Percentiles rank a stretch among this genome's conserved stretches.
phyloP scores from a whole-genome alignment of 30 jellyfish, hydroid and myxozoan species.

The Nemopilema nomurai region DNA sequence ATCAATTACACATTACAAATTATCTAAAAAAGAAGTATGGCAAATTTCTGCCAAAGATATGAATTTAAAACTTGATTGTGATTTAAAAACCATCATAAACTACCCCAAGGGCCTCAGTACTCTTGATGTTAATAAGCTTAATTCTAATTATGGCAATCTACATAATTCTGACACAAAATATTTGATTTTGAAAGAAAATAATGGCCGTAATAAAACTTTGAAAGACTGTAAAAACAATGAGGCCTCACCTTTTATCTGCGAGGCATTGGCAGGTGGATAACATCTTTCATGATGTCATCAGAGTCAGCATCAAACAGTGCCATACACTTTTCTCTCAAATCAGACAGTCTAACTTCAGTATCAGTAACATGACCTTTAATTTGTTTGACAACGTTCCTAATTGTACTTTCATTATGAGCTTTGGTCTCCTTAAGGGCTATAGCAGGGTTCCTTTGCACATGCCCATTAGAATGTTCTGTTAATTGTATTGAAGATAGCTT shows the following conservation, averaged over 20 bases:
- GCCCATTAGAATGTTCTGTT: background rate
- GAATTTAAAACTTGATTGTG: too few relatives aligned
- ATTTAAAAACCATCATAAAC: too few relatives aligned
- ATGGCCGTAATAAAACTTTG: background rate
- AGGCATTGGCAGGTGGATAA: slow-evolving; percentile 56
- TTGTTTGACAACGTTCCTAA: background rate
- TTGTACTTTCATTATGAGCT: background rate
- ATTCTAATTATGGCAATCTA: too few relatives aligned
- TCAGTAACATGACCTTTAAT: background rate
- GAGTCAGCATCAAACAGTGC: background rate
- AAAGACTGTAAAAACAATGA: background rate
- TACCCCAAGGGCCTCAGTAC: too few relatives aligned
- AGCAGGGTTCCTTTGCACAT: background rate
- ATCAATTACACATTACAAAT: too few relatives aligned
- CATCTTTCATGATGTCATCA: slow-evolving; percentile 28
- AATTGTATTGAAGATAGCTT: background rate
- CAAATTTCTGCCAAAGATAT: too few relatives aligned
- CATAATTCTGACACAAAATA: too few relatives aligned
- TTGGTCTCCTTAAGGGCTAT: background rate
- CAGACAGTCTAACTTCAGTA: background rate
- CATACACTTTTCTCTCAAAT: background rate
- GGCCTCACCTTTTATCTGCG: slow-evolving; percentile 24
- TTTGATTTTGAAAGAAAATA: too few relatives aligned
- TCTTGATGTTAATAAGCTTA: too few relatives aligned
- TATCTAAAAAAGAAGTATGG: too few relatives aligned